phyloP scores from a whole-genome alignment of 2,888 invertebrate genomes.

The Unio delphinus region DNA sequence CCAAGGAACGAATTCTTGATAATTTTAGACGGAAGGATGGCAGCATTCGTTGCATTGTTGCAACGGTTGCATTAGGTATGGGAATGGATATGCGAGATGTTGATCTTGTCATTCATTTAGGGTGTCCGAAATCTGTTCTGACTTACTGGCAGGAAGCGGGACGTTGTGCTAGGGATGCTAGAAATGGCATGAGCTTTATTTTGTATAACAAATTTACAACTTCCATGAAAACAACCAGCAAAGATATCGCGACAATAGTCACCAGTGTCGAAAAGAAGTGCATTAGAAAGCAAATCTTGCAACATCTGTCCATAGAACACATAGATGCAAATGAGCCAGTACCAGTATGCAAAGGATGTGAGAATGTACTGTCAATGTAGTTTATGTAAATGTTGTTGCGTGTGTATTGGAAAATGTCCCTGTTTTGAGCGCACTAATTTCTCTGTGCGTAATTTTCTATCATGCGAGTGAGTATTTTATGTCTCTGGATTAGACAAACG shows the following conservation, averaged over 20 bases:
- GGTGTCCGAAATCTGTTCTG: conserved; percentile 22
- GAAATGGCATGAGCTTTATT: conserved; percentile 10
- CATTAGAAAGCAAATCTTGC: conserved; percentile 10
- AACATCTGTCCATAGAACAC: conserved; percentile 1
- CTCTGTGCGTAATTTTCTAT: too few relatives aligned
- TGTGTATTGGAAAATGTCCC: too few relatives aligned
- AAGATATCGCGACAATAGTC: conserved; percentile 12
- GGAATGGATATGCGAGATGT: conserved; percentile 27
- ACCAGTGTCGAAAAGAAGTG: conserved; percentile 7
- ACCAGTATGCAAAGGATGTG: too few relatives aligned
- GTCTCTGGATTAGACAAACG: too few relatives aligned
- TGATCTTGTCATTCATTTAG: conserved; percentile 18
- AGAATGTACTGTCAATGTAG: too few relatives aligned
- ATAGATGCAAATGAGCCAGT: too few relatives aligned
- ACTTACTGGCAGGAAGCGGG: conserved; percentile 29
- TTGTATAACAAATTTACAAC: conserved; percentile 19
- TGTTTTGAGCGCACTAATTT: too few relatives aligned
- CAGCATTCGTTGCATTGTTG: conserved; percentile 18
- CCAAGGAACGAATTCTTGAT: conserved; percentile 19
- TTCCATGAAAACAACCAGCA: conserved; percentile 14
- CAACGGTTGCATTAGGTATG: conserved; percentile 32
- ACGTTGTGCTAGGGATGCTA: conserved; percentile 23
- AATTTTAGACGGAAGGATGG: conserved; percentile 13
- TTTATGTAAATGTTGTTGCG: too few relatives aligned
- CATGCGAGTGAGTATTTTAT: too few relatives aligned